phyloP scores from a whole-genome alignment of 2,113 vertebrate genomes.

The Panthera leo region DNA sequence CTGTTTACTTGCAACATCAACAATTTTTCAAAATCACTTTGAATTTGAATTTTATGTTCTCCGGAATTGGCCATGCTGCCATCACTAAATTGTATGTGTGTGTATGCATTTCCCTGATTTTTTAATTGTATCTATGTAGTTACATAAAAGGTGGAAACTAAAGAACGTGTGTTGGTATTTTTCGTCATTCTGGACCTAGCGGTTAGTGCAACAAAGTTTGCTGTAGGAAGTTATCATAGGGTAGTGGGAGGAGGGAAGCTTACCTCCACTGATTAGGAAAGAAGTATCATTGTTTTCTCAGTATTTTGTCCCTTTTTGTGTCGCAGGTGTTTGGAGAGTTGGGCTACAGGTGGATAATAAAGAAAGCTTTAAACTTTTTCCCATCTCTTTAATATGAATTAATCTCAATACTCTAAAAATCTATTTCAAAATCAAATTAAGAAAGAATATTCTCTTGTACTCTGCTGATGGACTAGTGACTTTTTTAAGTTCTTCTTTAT shows the following conservation, averaged over 20 bases:
- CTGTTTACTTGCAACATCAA: not conserved
- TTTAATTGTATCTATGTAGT: not conserved
- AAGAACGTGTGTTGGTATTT: not conserved
- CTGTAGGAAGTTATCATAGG: not conserved
- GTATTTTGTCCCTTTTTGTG: not conserved
- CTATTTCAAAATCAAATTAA: not conserved
- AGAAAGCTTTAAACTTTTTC: not conserved
- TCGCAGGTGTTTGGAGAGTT: not conserved
- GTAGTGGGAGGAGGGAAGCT: not conserved
- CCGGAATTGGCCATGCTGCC: not conserved
- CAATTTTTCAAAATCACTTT: not conserved
- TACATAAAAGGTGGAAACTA: not conserved
- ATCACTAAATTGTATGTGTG: not conserved
- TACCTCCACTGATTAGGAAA: not conserved
- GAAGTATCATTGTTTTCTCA: not conserved
- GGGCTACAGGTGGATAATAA: not conserved
- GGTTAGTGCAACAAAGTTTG: not conserved
- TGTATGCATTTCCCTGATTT: not conserved
- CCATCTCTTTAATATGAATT: not conserved
- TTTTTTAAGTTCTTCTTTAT: not conserved
- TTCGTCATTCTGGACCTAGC: not conserved
- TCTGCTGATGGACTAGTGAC: not conserved
- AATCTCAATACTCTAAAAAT: not conserved
- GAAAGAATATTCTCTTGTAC: not conserved
- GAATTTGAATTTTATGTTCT: slow-evolving; percentile 9